Percentiles rank a stretch among this genome's conserved stretches.
phyloP scores from a whole-genome alignment of 2,888 invertebrate genomes.

The Brenthis ino region DNA sequence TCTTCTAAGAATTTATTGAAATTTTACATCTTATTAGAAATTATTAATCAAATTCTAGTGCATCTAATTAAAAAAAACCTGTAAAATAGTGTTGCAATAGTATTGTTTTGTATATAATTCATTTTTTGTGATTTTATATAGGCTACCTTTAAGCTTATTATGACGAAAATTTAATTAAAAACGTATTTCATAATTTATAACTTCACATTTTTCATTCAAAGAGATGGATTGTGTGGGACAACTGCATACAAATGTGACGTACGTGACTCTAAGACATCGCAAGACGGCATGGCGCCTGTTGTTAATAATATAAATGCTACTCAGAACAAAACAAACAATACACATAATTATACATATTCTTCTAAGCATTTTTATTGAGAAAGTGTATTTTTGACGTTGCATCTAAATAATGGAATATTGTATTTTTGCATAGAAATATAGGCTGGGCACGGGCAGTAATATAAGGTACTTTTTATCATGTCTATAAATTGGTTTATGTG shows the following conservation, averaged over 20 bases:
- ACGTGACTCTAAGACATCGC: conserved; percentile 50
- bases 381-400: too few species aligned
- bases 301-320: conserved; percentile 28
- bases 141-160: conserved; percentile 31
- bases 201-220: conserved; percentile 61
- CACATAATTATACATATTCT: not conserved
- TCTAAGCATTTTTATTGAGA: not conserved
- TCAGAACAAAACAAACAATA: conserved; percentile 10
- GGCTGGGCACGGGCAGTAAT: too few species aligned
- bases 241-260: conserved; percentile 66
- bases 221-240: conserved; percentile 54
- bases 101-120: too few species aligned
- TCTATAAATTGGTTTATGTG: too few species aligned
- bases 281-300: conserved; percentile 65
- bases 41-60: too few species aligned
- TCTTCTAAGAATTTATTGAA: too few species aligned
- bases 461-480: too few species aligned
- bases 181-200: conserved; percentile 65
- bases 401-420: too few species aligned
- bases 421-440: too few species aligned
- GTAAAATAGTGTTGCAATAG: too few species aligned
- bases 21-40: too few species aligned
- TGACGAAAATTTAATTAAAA: conserved; percentile 56
- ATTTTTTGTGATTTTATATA: conserved; percentile 29
- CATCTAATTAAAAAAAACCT: too few species aligned